Percentiles rank a stretch among this genome's conserved stretches.
Evolutionary conservation across 2,113 vertebrate genomes (phyloP).

Genomic region (Oophaga pumilio): DNA sequence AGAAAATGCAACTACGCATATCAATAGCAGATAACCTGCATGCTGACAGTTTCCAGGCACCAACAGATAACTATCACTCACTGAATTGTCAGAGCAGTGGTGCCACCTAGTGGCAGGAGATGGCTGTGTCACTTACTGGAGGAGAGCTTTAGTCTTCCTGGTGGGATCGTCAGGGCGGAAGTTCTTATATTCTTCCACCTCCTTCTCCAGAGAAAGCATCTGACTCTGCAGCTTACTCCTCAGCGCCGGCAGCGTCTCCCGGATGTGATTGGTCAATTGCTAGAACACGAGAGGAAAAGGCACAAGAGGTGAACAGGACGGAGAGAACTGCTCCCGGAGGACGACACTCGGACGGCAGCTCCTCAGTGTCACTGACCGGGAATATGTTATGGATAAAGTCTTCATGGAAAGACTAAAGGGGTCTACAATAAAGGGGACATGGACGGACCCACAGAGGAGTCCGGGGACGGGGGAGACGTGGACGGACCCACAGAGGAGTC

Average conservation of each 20-base stretch:
- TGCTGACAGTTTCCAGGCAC: background rate
- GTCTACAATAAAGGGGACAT: too few relatives aligned
- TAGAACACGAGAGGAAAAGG: conserved; percentile 58
- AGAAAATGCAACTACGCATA: background rate
- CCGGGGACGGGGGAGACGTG: too few relatives aligned
- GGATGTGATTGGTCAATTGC: conserved; percentile 98
- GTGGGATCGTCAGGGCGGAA: conserved; percentile 94
- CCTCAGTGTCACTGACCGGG: too few relatives aligned
- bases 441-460: too few relatives aligned
- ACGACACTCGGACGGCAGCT: too few relatives aligned
- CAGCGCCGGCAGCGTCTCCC: conserved; percentile 88
- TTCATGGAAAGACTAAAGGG: too few relatives aligned
- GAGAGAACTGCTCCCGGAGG: too few relatives aligned
- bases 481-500: too few relatives aligned
- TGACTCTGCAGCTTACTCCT: conserved; percentile 96
- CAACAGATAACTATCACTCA: too few relatives aligned
- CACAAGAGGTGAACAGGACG: background rate
- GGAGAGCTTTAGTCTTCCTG: conserved; percentile 92
- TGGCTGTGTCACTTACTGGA: conserved; percentile 78
- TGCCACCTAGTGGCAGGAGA: background rate
- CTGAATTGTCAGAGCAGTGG: background rate
- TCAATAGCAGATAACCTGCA: too few relatives aligned
- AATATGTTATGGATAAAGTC: too few relatives aligned
- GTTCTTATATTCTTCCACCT: conserved; percentile 96
- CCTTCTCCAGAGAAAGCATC: conserved; percentile 92